Base-by-base conservation (phyloP, 2,113 vertebrate genomes). In the Cyprinodon tularosa region DNA sequence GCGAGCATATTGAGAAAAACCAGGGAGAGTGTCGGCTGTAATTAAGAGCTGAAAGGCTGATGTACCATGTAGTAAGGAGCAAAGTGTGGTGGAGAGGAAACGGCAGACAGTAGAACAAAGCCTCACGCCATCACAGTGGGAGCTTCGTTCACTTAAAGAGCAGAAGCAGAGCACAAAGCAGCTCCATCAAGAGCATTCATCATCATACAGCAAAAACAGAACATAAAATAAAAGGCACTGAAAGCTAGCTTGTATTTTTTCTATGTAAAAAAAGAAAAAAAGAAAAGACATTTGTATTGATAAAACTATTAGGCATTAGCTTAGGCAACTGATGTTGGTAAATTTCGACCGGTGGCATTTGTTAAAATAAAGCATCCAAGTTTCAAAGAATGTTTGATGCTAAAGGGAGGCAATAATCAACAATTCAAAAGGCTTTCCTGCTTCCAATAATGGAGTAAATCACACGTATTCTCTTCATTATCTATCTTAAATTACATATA, bases 31-130 rank as follows among this genome's bases (percentile, higher is more conserved):
- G 68, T 85, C 67, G 62, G 66, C 62, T 67, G 62, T 86, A 82
- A 88, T 87, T 84, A 84, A 76, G 60, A 68, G 71, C 70, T 74
- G 72, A 78, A 87, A 80, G 62, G 76, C 62, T 81, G 72, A 75
- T 70, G 29, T 44, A 72, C 59, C 60, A 45, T 59, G 59, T 50
- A 76, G 69, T 4, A 17, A 76, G 74, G 79, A 79, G 68, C 39
- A 42, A 80, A 76, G 66, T 45, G 67, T 71, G 60, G 64, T 77
- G 60, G 44, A 66, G 20, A 70, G 15, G 62, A 50, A 76, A 78
- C 38, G 42, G 71, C 69, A 72, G 68, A 66, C 74, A 60, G 75
- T 68, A 76, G 66, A 65, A 47, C 2, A 7, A 79, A 66, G 62
- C 29, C 68, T 62, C 39, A n/a, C 47, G 76, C 73, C 13, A 14